A percentile compares a stretch with the other conserved stretches of the same genome.
phyloP scores from a whole-genome alignment of 1,140 invertebrate species.

The Listronotus bonariensis region DNA sequence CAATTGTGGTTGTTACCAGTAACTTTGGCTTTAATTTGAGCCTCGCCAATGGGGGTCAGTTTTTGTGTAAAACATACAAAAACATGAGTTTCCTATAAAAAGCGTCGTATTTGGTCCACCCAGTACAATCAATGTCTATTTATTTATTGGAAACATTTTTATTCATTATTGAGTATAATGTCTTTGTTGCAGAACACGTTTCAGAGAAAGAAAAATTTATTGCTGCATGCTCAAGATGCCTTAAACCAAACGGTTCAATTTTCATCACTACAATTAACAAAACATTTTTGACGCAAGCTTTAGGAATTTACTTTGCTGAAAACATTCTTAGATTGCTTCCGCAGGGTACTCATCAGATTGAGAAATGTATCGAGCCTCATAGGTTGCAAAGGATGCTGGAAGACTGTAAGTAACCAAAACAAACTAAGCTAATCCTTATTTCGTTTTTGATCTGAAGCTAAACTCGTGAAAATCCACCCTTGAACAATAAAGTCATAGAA shows the following conservation, averaged over 20 bases:
- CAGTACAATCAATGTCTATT: too few species aligned
- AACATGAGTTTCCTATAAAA: too few species aligned
- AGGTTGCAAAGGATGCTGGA: constrained; percentile 73
- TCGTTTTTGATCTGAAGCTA: too few species aligned
- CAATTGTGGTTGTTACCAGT: too few species aligned
- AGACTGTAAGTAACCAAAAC: constrained; percentile 70
- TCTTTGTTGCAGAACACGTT: constrained; percentile 81
- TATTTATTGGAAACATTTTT: too few species aligned
- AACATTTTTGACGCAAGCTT: constrained; percentile 73
- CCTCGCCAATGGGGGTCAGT: too few species aligned
- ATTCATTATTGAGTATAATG: too few species aligned
- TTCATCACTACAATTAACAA: constrained; percentile 93
- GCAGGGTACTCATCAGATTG: constrained; percentile 85
- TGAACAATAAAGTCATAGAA: too few species aligned
- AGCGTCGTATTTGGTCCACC: background rate
- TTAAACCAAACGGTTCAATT: constrained; percentile 87
- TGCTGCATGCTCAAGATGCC: constrained; percentile 66
- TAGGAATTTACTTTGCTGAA: constrained; percentile 78
- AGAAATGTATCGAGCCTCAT: constrained; percentile 80
- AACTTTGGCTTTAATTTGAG: background rate
- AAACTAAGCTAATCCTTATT: too few species aligned
- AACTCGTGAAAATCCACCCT: too few species aligned
- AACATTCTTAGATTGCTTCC: constrained; percentile 75
- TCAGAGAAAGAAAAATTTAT: constrained; percentile 77
- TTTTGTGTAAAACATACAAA: too few species aligned